A percentile compares a stretch with the other conserved stretches of the same genome.
These are phyloP conservation scores for Sussaba pulchella DNA, from an alignment of 2,888 invertebrate genomes.

Conservation along the genomic window DNA sequence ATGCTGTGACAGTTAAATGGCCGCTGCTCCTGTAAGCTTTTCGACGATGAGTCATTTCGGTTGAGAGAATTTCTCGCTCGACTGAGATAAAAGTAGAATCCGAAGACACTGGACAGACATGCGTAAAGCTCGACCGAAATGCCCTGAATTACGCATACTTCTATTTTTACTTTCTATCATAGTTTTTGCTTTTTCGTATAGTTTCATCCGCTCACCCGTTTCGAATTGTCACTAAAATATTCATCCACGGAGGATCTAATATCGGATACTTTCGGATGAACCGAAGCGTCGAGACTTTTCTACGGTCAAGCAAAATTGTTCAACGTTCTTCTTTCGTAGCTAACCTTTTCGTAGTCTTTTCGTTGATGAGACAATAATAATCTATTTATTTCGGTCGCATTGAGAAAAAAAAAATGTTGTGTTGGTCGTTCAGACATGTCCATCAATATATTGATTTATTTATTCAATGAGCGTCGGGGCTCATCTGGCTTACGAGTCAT, in stretches of 20 bases:
- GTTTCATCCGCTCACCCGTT: too few species aligned
- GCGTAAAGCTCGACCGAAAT: neutral
- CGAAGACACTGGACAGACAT: slow-evolving; percentile 1
- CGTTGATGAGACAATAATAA: neutral
- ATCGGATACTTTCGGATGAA: too few species aligned
- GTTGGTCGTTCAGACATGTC: neutral
- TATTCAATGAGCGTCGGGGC: slow-evolving; percentile 36
- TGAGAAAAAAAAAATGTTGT: neutral
- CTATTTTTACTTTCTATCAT: neutral
- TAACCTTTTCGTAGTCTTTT: neutral
- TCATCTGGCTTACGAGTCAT: slow-evolving; percentile 35
- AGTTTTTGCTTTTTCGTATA: neutral
- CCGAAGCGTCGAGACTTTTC: too few species aligned
- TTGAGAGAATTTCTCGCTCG: neutral
- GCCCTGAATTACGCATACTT: neutral
- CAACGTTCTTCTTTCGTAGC: neutral
- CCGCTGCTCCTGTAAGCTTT: neutral
- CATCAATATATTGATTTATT: slow-evolving; percentile 25
- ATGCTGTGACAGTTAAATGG: slow-evolving; percentile 21
- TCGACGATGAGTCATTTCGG: neutral
- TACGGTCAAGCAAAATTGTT: too few species aligned
- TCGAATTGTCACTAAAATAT: too few species aligned
- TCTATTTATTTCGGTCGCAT: neutral
- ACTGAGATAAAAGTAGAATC: slow-evolving; percentile 23
- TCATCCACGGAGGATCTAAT: too few species aligned